Conservation (phyloP, 2,888 invertebrate genomes). For the Hypselothyrea guttata region DNA sequence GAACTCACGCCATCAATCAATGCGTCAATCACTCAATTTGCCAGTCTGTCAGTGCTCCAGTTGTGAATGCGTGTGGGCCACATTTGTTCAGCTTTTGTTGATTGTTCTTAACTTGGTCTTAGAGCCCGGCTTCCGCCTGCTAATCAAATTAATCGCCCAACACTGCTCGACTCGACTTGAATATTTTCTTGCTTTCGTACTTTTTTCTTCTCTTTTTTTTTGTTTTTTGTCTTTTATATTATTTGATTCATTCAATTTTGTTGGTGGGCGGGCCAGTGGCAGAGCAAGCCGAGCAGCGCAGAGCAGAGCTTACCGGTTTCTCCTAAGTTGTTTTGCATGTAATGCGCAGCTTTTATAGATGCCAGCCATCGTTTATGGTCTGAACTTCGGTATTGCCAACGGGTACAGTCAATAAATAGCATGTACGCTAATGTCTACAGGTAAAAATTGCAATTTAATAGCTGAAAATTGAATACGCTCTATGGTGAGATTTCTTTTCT, state of each 20-base stretch:
- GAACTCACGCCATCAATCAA: conserved; percentile 36
- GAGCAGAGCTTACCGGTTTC: conserved; percentile 53
- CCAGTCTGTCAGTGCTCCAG: conserved; percentile 31
- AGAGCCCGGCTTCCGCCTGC: conserved; percentile 60
- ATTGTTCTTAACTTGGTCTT: conserved; percentile 25
- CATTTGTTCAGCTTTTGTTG: conserved; percentile 10
- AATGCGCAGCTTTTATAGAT: conserved; percentile 49
- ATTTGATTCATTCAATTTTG: too few species aligned
- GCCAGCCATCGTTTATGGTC: conserved; percentile 39
- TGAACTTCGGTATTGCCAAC: conserved; percentile 34
- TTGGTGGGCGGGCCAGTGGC: conserved; percentile 1
- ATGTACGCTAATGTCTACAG: conserved; percentile 26
- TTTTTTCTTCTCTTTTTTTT: conserved; percentile 10
- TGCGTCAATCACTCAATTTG: conserved; percentile 10
- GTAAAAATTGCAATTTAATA: not conserved
- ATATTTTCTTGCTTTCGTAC: conserved; percentile 22
- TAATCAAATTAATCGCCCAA: conserved; percentile 62
- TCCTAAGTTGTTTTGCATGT: conserved; percentile 66
- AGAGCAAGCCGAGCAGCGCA: not conserved
- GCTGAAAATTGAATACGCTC: too few species aligned
- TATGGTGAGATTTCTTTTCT: too few species aligned
- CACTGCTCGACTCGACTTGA: conserved; percentile 29
- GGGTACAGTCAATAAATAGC: conserved; percentile 25
- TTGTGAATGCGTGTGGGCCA: conserved; percentile 47
- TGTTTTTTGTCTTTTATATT: too few species aligned